These are phyloP conservation scores for Zaprionus lineosus DNA, from an alignment of 2,888 invertebrate genomes.

Conservation along the genomic window DNA sequence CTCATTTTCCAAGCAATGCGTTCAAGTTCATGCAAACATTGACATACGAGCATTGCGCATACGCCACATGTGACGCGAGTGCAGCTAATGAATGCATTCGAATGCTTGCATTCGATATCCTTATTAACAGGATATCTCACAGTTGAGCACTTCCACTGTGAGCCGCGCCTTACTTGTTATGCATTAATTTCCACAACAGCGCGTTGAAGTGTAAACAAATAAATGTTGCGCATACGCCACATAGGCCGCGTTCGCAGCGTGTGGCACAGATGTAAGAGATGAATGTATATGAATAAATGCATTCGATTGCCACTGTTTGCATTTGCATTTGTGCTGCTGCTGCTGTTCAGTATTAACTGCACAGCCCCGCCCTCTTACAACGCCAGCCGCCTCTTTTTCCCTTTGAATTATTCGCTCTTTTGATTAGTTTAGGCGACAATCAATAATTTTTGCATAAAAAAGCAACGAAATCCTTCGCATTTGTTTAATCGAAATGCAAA, in stretches of 20 bases:
- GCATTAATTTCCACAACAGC: conserved; percentile 10
- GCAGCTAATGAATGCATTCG: conserved; percentile 18
- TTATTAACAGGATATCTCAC: no score
- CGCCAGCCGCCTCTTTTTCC: background rate
- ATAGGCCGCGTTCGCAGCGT: no score
- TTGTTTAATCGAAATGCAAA: no score
- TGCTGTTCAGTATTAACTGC: conserved; percentile 2
- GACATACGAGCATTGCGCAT: conserved; percentile 34
- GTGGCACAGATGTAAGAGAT: conserved; percentile 9
- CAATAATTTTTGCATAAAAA: conserved; percentile 60
- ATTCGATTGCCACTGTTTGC: background rate
- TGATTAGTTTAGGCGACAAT: conserved; percentile 50
- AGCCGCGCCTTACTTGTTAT: no score
- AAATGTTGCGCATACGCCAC: conserved; percentile 45
- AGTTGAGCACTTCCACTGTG: no score
- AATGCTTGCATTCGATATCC: conserved; percentile 21
- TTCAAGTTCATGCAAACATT: no score
- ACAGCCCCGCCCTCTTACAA: no score
- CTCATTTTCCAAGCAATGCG: no score
- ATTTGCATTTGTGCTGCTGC: background rate
- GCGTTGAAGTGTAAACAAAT: conserved; percentile 44
- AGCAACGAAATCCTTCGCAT: no score
- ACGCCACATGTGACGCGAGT: background rate
- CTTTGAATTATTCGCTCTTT: conserved; percentile 11
- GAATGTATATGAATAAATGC: conserved; percentile 29